A percentile compares a stretch with the other conserved stretches of the same genome.
phyloP scores from a whole-genome alignment of 1,140 invertebrate genomes.

The Bombus difficillimus region DNA sequence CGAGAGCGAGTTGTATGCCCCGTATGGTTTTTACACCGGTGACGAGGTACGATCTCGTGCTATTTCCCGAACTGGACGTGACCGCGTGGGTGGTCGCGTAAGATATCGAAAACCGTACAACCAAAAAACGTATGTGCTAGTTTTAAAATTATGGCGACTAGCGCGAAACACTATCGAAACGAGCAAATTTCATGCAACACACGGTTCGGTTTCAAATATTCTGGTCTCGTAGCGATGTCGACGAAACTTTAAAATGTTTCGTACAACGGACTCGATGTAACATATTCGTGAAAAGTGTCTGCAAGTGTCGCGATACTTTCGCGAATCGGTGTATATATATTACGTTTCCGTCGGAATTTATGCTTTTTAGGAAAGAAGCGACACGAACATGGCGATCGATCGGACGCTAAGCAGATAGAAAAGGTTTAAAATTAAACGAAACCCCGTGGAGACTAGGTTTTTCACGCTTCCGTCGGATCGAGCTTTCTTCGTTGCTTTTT shows the following conservation, averaged over 20 bases:
- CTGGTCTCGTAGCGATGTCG: too few relatives aligned
- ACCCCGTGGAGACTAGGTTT: not conserved
- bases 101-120: not conserved
- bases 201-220: not conserved
- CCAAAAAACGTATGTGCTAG: not conserved
- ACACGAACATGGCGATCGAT: not conserved
- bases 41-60: slow-evolving; percentile 74
- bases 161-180: not conserved
- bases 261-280: too few relatives aligned
- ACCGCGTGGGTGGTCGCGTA: not conserved
- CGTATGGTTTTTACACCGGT: slow-evolving; percentile 88
- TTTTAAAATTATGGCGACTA: not conserved
- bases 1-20: slow-evolving; percentile 91
- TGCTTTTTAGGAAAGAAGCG: too few relatives aligned
- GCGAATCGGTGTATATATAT: too few relatives aligned
- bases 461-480: too few relatives aligned
- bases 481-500: not conserved
- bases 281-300: too few relatives aligned
- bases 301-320: too few relatives aligned
- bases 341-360: too few relatives aligned
- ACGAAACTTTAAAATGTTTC: too few relatives aligned
- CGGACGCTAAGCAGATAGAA: not conserved
- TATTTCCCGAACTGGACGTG: not conserved
- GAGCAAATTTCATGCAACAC: not conserved
- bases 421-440: not conserved